A percentile compares a stretch with the other conserved stretches of the same genome.
Evolutionary conservation across 2,113 vertebrate genomes (phyloP).

Genomic region (Sarotherodon lohbergeri): DNA sequence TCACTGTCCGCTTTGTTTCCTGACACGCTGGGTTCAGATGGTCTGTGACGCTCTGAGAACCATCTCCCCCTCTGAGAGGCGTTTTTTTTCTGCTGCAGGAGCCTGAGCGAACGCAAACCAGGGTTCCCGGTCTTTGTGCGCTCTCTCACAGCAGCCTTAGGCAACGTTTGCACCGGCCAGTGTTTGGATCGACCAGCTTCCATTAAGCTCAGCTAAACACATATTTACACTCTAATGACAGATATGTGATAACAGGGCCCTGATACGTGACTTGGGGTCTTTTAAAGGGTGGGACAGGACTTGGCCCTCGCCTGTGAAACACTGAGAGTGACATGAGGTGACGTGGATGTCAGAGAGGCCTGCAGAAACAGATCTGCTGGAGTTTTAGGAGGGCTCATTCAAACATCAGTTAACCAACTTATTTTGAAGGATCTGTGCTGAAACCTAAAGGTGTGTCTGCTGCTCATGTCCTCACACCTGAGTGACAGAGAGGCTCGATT

Average conservation of each 20-base stretch:
- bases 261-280: neutral
- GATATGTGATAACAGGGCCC: neutral
- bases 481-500: neutral
- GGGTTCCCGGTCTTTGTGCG: neutral
- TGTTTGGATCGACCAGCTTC: neutral
- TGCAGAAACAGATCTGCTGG: neutral
- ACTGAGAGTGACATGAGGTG: neutral
- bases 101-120: neutral
- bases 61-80: neutral
- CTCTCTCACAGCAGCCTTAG: neutral
- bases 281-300: neutral
- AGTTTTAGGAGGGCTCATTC: neutral
- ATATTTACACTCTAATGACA: neutral
- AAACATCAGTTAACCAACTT: neutral
- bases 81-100: neutral
- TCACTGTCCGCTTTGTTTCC: slow-evolving; percentile 9
- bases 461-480: neutral
- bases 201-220: neutral
- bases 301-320: neutral
- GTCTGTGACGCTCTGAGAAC: neutral
- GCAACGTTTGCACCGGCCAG: neutral
- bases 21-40: neutral
- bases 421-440: neutral
- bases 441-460: neutral
- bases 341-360: neutral